Evolutionary conservation across 2,888 invertebrate genomes (phyloP), one percentile per base, ranked within the genome.

Genomic region (Cephonodes hylas): DNA sequence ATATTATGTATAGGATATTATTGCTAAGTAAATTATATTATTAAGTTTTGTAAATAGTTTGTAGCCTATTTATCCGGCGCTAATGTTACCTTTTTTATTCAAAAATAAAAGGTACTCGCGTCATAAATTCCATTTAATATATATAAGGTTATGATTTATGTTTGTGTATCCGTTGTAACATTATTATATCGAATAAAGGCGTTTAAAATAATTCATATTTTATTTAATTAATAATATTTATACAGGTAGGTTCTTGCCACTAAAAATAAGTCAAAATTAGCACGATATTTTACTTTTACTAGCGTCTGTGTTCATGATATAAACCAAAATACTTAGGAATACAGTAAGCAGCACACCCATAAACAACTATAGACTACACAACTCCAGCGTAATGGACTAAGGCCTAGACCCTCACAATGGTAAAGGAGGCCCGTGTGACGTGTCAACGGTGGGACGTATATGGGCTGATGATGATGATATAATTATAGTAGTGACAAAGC

Each of bases 51-150:
- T 77, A 77, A 72, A 77, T 78, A 79, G 59, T 65, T 59, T 67
- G 72, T 75, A 69, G 69, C 67, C 61, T 68, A 70, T 72, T 79
- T 78, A 75, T 73, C 71, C 84, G 88, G 91, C 91, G 91, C 91
- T 91, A 90, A 91, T 92, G 91, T 91, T 91, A 92, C 91, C 91
- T 92, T 88, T 84, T 79, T 71, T 62, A 66, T 63, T 63, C 71
- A 69, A 73, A 70, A 73, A 74, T 64, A 75, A 80, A 85, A 85
- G 88, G 89, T 87, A 86, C 85, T 74, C 85, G 86, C 86, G 85
- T 84, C 82, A 70, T 68, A 69, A 73, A 77, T 53, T 75, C 67
- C 68, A 48, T 48, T 64, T 63, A 75, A 70, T 60, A 44, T 65
- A 58, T 64, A 48, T 23, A 60, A 69, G 64, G 53, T 48, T 8